phyloP scores from a whole-genome alignment of 2,888 invertebrate genomes.

The Monochamus alternatus region DNA sequence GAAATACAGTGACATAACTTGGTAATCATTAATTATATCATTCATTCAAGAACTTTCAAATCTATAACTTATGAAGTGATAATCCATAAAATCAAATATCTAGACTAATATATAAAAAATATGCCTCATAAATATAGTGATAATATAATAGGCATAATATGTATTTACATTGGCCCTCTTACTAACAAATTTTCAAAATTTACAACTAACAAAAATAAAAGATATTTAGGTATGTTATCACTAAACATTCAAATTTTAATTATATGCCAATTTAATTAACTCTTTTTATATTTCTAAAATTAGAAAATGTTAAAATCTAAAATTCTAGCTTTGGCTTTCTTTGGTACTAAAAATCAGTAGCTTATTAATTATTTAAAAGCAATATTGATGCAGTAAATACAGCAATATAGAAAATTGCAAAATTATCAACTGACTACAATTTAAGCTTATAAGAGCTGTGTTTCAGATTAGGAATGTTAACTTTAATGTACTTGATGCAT shows the following conservation, averaged over 20 bases:
- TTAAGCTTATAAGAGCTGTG: background rate
- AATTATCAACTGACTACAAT: background rate
- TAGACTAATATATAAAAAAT: background rate
- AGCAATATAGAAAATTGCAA: constrained; percentile 11
- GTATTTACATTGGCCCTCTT: background rate
- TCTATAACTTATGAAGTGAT: background rate
- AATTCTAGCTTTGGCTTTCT: constrained; percentile 53
- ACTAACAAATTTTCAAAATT: background rate
- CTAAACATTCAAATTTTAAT: constrained; percentile 20
- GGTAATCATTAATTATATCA: background rate
- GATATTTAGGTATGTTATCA: background rate
- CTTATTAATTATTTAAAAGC: constrained; percentile 35
- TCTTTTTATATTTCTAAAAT: constrained; percentile 30
- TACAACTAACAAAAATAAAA: background rate
- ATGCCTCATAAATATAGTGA: background rate
- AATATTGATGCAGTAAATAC: constrained; percentile 45
- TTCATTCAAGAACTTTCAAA: background rate
- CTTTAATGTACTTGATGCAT: constrained; percentile 39
- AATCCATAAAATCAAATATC: background rate
- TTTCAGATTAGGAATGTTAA: constrained; percentile 28
- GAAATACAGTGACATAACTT: no score
- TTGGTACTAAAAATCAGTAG: constrained; percentile 50
- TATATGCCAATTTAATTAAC: constrained; percentile 29
- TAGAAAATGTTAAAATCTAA: constrained; percentile 36
- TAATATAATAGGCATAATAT: background rate